Base-by-base conservation (phyloP, 2,113 vertebrate species). In the Halichoeres trimaculatus region DNA sequence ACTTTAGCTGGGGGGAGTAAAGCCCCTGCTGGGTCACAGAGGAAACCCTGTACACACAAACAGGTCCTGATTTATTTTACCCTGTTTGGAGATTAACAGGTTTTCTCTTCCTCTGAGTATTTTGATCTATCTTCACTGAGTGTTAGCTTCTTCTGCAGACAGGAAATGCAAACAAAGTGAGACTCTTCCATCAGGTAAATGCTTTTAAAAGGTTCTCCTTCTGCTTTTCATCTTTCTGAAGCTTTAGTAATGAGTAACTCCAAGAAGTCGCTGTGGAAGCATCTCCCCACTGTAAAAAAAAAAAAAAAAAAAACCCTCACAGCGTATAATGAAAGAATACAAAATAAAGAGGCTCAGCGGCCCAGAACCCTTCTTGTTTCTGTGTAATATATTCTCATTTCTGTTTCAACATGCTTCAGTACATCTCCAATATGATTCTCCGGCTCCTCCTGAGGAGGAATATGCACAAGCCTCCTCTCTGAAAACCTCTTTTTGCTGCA, bases 361-460 rank as follows among this genome's bases (percentile, higher is more conserved):
- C 55, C 43, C 20, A 12, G 41, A 81, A 85, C 63, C 10, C 65
- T 61, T 53, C 45, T 65, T 13, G 16, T 63, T 63, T 51, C 51
- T 56, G 36, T 60, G 60, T 71, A 85, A 87, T 90, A 77, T 80
- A 85, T 88, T 88, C 80, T 85, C 68, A 89, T 91, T 88, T 86
- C 74, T 81, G 67, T 73, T 74, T 58, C 47, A 85, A 85, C 85
- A 86, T 58, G 89, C 43, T 83, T 67, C 63, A 87, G 22, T 78
- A 65, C 84, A 45, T 83, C 59, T 72, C 56, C 77, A 70, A 82
- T 74, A 79, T 64, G 69, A 83, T 84, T 84, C 61, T 59, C 50
- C 51, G 52, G 40, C 38, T 38, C 57, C 58, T 68, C 69, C 59
- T 59, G 70, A 57, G 70, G 59, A 74, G 47, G 69, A 74, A 61